These are phyloP conservation scores for Drosophila paranaensis DNA, from an alignment of 2,888 invertebrate species.

Conservation along the genomic window DNA sequence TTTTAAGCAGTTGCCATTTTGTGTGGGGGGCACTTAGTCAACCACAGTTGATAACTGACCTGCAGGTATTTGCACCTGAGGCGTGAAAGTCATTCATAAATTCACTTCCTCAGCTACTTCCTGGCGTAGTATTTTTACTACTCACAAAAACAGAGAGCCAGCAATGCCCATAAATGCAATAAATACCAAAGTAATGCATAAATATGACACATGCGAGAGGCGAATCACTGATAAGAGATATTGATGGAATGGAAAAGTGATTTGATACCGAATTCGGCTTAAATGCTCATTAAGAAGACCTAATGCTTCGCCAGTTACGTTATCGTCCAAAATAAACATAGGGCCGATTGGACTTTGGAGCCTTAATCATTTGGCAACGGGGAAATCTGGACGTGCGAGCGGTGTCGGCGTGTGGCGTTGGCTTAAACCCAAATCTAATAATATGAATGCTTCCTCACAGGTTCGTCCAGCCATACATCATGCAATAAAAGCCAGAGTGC, in stretches of 20 bases:
- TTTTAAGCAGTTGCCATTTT: constrained; percentile 17
- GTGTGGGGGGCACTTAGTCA: constrained; percentile 24
- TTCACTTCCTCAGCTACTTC: constrained; percentile 39
- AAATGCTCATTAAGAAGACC: constrained; percentile 42
- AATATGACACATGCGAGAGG: constrained; percentile 42
- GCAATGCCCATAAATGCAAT: constrained; percentile 38
- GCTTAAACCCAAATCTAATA: constrained; percentile 10
- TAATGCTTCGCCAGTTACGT: constrained; percentile 51
- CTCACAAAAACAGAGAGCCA: background rate
- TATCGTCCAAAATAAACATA: constrained; percentile 58
- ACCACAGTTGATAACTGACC: constrained; percentile 39
- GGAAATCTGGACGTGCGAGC: constrained; percentile 10
- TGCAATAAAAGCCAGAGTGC: background rate
- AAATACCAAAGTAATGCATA: constrained; percentile 42
- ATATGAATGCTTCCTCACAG: background rate
- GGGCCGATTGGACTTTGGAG: constrained; percentile 64
- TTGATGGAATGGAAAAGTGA: constrained; percentile 4
- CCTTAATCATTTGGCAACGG: constrained; percentile 59
- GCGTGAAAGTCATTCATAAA: constrained; percentile 45
- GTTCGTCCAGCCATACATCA: constrained; percentile 13
- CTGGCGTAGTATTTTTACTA: constrained; percentile 33
- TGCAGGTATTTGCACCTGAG: constrained; percentile 18
- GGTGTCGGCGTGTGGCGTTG: constrained; percentile 30
- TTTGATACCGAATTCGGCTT: constrained; percentile 52
- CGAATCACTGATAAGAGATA: constrained; percentile 5